Base-by-base conservation (phyloP, 2,113 vertebrate genomes). In the Strix aluco region DNA sequence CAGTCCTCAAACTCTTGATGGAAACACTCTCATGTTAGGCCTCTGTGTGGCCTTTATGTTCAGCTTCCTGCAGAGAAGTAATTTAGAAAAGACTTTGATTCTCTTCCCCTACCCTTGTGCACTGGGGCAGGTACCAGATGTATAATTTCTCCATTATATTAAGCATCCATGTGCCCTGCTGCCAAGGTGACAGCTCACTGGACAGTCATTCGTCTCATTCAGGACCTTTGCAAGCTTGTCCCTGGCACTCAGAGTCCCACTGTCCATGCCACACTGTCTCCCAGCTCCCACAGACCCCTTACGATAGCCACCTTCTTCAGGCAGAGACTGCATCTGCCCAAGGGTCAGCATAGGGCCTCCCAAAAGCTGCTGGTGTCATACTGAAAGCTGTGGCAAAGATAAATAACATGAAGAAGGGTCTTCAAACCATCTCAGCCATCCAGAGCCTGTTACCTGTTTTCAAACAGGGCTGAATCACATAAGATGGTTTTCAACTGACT, bases 91-190 rank as follows among this genome's bases (percentile, higher is more conserved):
- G 44, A 14, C 63, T 49, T 26, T n/a, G 36, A 1, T n/a, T 65
- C 20, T 44, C 14, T 62, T 8, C 16, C 36, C 1, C 2, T 16
- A 20, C 2, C 4, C 0, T 9, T 29, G 25, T 26, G 18, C 51
- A 6, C 40, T 19, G 18, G 5, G 3, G 26, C 44, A 74, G 38
- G 42, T 18, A 54, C 42, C 74, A 51, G 44, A 30, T 10, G 65
- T 9, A 5, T 26, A 10, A 20, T 15, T 36, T 18, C 69, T 5
- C 61, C 38, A 40, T 18, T 4, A 0, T 4, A 22, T 18, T 46
- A 21, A 82, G 3, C 51, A 46, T 15, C 40, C 0, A 0, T 34
- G 16, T 65, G 61, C 22, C 5, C 10, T 34, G 12, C 42, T 63
- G 67, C 58, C 29, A 34, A 65, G 52, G 18, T 15, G 5, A 36